phyloP scores from a whole-genome alignment of 2,888 invertebrate genomes.

The Caenorhabditis angaria region DNA sequence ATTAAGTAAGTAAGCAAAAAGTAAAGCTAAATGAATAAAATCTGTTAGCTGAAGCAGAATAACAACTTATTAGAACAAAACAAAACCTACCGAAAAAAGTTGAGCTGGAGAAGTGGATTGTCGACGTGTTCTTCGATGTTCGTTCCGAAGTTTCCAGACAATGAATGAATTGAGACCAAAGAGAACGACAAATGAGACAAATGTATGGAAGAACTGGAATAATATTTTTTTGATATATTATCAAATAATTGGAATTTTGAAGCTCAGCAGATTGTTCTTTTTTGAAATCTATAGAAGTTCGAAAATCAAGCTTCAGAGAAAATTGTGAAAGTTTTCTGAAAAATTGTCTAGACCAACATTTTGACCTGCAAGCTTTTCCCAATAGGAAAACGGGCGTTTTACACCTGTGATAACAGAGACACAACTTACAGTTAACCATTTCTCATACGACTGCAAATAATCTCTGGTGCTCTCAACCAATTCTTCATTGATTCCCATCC shows the following conservation, averaged over 20 bases:
- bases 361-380: too few species aligned
- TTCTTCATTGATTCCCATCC: slow-evolving; percentile 23
- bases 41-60: not conserved
- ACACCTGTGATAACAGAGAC: too few species aligned
- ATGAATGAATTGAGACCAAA: slow-evolving; percentile 55
- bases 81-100: slow-evolving; percentile 39
- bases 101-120: slow-evolving; percentile 53
- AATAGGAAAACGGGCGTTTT: too few species aligned
- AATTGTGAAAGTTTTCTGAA: not conserved
- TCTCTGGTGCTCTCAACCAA: slow-evolving; percentile 1
- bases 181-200: slow-evolving; percentile 59
- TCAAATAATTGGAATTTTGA: not conserved
- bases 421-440: slow-evolving; percentile 27
- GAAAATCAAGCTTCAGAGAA: not conserved
- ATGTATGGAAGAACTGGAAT: slow-evolving; percentile 61
- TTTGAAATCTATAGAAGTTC: not conserved
- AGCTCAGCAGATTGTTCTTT: not conserved
- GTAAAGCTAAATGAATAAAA: not conserved
- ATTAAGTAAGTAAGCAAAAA: not conserved
- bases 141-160: slow-evolving; percentile 50
- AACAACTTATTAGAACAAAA: not conserved
- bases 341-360: too few species aligned
- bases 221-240: not conserved
- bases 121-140: slow-evolving; percentile 55
- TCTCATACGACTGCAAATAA: slow-evolving; percentile 19